Percentiles rank a stretch among this genome's conserved stretches.
These are phyloP conservation scores for Alectoris magna DNA, from an alignment of 2,797 vertebrate genomes.

Conservation along the genomic window DNA sequence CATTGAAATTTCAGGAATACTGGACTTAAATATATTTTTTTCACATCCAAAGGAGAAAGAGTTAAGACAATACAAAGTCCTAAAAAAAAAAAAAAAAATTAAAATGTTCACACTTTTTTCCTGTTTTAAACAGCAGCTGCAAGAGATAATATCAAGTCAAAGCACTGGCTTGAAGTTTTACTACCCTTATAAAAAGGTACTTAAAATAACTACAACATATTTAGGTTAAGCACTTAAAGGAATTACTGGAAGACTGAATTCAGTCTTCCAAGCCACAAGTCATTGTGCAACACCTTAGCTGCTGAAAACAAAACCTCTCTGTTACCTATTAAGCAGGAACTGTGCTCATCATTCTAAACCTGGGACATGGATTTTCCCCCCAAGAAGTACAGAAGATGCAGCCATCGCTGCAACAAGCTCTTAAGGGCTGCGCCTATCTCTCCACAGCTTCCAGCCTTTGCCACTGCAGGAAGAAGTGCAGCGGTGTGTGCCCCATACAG, in stretches of 20 bases:
- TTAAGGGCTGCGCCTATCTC: background rate
- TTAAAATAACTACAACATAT: constrained; percentile 69
- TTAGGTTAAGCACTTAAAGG: constrained; percentile 70
- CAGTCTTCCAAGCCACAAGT: constrained; percentile 49
- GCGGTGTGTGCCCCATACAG: background rate
- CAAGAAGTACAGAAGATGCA: fast-evolving
- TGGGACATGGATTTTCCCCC: background rate
- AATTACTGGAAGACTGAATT: constrained; percentile 63
- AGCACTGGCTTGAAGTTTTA: constrained; percentile 51
- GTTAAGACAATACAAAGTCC: background rate
- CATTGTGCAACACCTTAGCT: background rate
- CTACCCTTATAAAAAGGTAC: constrained; percentile 60
- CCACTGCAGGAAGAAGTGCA: background rate
- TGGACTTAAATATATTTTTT: background rate
- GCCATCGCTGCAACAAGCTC: fast-evolving
- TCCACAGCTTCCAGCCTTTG: background rate
- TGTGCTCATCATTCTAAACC: background rate
- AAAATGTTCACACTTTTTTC: background rate
- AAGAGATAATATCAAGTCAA: background rate
- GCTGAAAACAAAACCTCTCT: constrained; percentile 16
- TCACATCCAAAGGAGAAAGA: background rate
- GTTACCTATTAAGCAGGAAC: background rate
- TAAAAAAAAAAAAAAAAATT: background rate
- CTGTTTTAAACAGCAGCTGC: background rate
- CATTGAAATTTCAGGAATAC: background rate